A percentile compares a stretch with the other conserved stretches of the same genome.
Conservation (phyloP, 2,113 vertebrate genomes). For the Tylochromis polylepis region DNA sequence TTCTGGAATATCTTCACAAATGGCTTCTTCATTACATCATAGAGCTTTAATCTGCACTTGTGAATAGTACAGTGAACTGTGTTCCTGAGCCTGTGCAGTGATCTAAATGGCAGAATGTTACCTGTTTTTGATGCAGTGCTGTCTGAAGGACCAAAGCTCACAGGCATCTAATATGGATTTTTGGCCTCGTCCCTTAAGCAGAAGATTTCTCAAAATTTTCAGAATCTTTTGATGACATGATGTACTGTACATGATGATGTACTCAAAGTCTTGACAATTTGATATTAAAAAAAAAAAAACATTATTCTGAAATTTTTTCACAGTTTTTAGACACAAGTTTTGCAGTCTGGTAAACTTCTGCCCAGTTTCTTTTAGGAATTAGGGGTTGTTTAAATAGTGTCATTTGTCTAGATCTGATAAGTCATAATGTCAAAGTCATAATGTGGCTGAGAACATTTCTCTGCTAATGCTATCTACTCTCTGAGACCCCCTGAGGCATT, state of each 20-base stretch:
- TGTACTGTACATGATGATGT: fast-evolving
- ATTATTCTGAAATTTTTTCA: neutral
- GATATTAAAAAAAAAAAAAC: neutral
- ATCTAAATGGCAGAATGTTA: neutral
- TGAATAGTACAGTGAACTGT: neutral
- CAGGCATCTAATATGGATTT: neutral
- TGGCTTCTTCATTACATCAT: neutral
- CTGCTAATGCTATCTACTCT: neutral
- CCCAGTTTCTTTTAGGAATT: neutral
- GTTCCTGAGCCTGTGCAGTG: neutral
- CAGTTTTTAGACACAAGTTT: neutral
- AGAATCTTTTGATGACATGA: neutral
- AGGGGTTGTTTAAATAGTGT: neutral
- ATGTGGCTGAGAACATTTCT: neutral
- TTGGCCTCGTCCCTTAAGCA: neutral
- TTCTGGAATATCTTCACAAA: too few species aligned
- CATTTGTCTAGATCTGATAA: neutral
- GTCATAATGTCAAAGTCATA: neutral
- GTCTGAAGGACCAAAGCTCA: neutral
- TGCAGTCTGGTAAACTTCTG: neutral
- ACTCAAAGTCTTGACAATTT: neutral
- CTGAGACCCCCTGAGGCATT: neutral
- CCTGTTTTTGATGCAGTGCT: neutral
- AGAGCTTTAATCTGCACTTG: neutral
- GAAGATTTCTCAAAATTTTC: fast-evolving